A percentile compares a stretch with the other conserved stretches of the same genome.
Conservation (phyloP, 1,140 invertebrate species). For the Radopholus similis region DNA sequence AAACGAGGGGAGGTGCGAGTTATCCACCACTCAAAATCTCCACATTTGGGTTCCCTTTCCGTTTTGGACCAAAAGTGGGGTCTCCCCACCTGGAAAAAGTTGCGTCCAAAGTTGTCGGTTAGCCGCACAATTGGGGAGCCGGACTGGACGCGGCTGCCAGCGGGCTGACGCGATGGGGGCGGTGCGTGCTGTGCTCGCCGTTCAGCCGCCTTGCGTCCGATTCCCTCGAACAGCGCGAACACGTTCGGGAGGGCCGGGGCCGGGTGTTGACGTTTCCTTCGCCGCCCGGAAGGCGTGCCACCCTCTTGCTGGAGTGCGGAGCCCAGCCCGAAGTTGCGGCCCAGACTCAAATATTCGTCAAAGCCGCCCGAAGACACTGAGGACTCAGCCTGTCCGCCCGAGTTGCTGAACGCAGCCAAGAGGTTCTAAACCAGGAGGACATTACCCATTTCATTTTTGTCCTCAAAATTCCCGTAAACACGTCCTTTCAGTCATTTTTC, state of each 20-base stretch:
- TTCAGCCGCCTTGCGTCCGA: slow-evolving; percentile 8
- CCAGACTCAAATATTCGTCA: slow-evolving; percentile 11
- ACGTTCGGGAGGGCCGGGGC: background rate
- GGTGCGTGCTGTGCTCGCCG: slow-evolving; percentile 2
- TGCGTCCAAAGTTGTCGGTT: slow-evolving; percentile 38
- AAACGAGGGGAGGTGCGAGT: background rate
- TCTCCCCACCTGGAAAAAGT: slow-evolving; percentile 33
- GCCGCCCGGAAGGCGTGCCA: no score
- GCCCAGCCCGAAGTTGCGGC: slow-evolving; percentile 10
- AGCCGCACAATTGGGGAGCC: slow-evolving; percentile 21
- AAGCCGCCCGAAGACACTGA: background rate
- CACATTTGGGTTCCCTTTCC: background rate
- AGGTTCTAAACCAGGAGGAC: background rate
- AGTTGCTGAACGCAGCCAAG: slow-evolving; percentile 9
- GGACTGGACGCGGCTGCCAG: background rate
- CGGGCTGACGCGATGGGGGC: background rate
- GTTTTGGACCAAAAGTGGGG: background rate
- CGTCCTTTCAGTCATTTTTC: no score
- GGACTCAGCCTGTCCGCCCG: background rate
- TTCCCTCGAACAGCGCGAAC: slow-evolving; percentile 4
- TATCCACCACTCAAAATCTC: background rate
- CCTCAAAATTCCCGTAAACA: background rate
- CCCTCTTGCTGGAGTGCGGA: slow-evolving; percentile 3
- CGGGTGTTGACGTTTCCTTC: slow-evolving; percentile 1
- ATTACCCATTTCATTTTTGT: background rate